A percentile compares a stretch with the other conserved stretches of the same genome.
Evolutionary conservation across 2,113 vertebrate genomes (phyloP).

Genomic region (Prochilodus magdalenae): DNA sequence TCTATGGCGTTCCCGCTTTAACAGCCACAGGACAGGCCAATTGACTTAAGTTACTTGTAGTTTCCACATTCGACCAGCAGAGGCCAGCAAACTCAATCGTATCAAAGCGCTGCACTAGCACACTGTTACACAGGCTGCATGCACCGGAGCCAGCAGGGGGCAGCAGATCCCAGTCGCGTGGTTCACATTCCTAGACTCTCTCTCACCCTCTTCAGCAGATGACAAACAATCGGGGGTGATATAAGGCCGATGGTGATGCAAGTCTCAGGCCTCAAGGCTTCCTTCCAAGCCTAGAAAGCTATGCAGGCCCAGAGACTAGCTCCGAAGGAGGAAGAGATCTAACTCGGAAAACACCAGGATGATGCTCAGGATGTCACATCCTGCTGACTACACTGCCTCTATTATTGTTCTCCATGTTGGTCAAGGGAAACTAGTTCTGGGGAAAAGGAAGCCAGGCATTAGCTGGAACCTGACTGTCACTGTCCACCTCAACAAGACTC

Average conservation of each 20-base stretch:
- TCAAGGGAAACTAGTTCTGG: too few species aligned
- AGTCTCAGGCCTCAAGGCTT: background rate
- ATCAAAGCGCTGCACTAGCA: background rate
- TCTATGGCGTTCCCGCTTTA: too few species aligned
- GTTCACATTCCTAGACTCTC: background rate
- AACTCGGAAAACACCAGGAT: background rate
- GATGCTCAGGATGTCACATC: background rate
- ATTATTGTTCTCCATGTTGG: too few species aligned
- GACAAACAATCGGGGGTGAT: background rate
- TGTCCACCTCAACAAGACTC: too few species aligned
- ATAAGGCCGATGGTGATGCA: background rate
- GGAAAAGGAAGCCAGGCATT: too few species aligned
- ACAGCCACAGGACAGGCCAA: too few species aligned
- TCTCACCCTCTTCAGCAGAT: too few species aligned
- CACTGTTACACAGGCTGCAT: too few species aligned
- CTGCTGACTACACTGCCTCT: too few species aligned
- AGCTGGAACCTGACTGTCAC: too few species aligned
- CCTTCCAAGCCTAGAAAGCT: background rate
- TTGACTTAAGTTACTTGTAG: background rate
- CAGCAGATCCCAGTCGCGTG: background rate
- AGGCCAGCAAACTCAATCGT: conserved; percentile 12
- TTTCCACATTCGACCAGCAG: conserved; percentile 3
- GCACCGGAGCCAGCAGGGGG: background rate
- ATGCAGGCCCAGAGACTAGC: background rate
- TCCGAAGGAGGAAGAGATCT: background rate